A percentile compares a stretch with the other conserved stretches of the same genome.
phyloP scores from a whole-genome alignment of 2,797 vertebrate genomes.

The Benthosema pterotum region DNA sequence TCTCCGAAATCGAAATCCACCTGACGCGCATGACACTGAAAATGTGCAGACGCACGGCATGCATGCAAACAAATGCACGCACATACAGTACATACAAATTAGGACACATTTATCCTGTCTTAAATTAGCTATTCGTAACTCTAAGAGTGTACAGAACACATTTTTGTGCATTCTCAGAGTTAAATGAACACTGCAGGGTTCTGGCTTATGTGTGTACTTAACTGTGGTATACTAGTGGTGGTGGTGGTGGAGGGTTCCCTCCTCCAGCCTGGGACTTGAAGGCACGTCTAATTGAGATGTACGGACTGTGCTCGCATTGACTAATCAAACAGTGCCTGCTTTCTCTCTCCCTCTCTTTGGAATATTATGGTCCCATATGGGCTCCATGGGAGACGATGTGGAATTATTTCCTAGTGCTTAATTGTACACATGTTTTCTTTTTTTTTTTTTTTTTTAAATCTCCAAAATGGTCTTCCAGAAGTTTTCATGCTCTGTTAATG shows the following conservation, averaged over 20 bases:
- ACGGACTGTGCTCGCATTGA: conserved; percentile 27
- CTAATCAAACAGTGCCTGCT: conserved; percentile 64
- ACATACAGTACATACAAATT: background rate
- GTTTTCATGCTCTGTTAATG: conserved; percentile 62
- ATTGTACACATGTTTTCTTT: conserved; percentile 42
- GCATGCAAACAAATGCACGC: conserved; percentile 3
- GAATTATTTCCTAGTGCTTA: conserved; percentile 49
- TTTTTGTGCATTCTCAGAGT: too few relatives aligned
- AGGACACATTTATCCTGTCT: background rate
- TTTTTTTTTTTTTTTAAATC: too few relatives aligned
- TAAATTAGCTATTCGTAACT: background rate
- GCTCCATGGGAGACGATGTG: conserved; percentile 37
- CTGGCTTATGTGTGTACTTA: too few relatives aligned
- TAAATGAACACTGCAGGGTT: too few relatives aligned
- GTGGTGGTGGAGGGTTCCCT: conserved; percentile 14
- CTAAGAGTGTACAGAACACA: background rate
- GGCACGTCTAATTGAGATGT: conserved; percentile 26
- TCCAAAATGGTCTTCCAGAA: conserved; percentile 49
- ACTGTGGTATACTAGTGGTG: conserved; percentile 14
- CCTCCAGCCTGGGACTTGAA: conserved; percentile 16
- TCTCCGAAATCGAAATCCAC: conserved; percentile 69
- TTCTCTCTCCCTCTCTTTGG: conserved; percentile 54
- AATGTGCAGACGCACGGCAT: background rate
- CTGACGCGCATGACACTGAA: conserved; percentile 55
- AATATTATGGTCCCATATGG: conserved; percentile 62